Evolutionary conservation across 1,140 invertebrate species (phyloP).

Genomic region (Drosophila chauvacae): DNA sequence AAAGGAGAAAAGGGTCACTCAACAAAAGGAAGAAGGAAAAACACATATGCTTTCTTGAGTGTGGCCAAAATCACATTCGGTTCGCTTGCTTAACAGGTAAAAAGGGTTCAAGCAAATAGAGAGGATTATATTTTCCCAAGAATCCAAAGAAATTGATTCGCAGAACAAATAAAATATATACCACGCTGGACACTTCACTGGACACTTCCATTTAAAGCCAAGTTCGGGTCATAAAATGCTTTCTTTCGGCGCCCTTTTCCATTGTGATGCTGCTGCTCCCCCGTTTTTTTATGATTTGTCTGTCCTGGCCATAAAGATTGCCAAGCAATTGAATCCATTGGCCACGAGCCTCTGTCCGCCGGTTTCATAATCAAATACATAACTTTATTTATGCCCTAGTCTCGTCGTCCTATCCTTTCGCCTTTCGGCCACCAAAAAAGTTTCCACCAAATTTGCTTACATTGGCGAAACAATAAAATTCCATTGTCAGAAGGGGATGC

Average conservation of each 20-base stretch:
- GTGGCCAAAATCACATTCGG: conserved; percentile 13
- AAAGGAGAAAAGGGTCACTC: conserved; percentile 21
- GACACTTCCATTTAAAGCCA: conserved; percentile 67
- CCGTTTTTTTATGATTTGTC: conserved; percentile 42
- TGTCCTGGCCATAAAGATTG: conserved; percentile 45
- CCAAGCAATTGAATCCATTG: conserved; percentile 75
- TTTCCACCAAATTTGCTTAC: conserved; percentile 74
- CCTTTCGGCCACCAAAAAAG: conserved; percentile 35
- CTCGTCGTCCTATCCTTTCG: not conserved
- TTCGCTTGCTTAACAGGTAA: conserved; percentile 12
- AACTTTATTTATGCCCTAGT: conserved; percentile 67
- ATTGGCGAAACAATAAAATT: conserved; percentile 78
- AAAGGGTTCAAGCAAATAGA: conserved; percentile 40
- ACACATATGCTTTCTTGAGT: conserved; percentile 31
- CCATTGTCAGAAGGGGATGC: conserved; percentile 68
- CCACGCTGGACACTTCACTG: conserved; percentile 52
- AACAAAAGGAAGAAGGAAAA: conserved; percentile 6
- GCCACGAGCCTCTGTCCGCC: conserved; percentile 41
- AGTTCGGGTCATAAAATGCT: conserved; percentile 63
- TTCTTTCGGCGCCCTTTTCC: conserved; percentile 19
- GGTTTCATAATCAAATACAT: conserved; percentile 76
- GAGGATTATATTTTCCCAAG: conserved; percentile 15
- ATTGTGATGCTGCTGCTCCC: not conserved
- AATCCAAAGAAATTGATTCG: conserved; percentile 29
- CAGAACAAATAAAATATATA: conserved; percentile 8